phyloP scores from a whole-genome alignment of 1,140 invertebrate genomes.

The Apocrypta bakeri region DNA sequence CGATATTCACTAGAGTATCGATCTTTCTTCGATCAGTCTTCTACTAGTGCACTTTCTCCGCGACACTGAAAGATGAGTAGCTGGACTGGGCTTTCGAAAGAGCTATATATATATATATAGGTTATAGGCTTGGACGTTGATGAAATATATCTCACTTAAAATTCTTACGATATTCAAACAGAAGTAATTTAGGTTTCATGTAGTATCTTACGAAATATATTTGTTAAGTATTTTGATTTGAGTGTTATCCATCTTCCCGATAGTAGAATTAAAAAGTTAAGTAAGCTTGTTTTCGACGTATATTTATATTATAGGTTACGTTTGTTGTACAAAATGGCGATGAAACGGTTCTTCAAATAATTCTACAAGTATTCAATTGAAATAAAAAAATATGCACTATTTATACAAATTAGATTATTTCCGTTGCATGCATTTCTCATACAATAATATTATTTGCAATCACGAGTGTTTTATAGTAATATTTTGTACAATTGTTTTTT shows the following conservation, averaged over 20 bases:
- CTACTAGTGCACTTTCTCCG: neutral
- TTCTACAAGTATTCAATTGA: neutral
- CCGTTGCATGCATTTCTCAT: conserved; percentile 20
- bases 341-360: conserved; percentile 32
- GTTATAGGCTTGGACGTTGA: no score
- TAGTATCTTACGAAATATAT: neutral
- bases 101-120: neutral
- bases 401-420: conserved; percentile 27
- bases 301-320: no score
- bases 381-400: conserved; percentile 44
- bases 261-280: no score
- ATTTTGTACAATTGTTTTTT: conserved; percentile 47
- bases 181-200: neutral
- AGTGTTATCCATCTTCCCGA: neutral
- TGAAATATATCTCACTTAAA: neutral
- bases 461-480: neutral
- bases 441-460: neutral
- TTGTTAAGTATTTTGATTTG: neutral
- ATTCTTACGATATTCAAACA: neutral
- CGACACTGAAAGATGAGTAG: neutral
- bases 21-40: neutral
- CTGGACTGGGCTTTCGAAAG: neutral
- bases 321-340: neutral
- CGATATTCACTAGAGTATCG: neutral
- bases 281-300: no score